A percentile compares a stretch with the other conserved stretches of the same genome.
Evolutionary conservation across 2,888 invertebrate genomes (phyloP).

Genomic region (Lasioglossum villosulum): DNA sequence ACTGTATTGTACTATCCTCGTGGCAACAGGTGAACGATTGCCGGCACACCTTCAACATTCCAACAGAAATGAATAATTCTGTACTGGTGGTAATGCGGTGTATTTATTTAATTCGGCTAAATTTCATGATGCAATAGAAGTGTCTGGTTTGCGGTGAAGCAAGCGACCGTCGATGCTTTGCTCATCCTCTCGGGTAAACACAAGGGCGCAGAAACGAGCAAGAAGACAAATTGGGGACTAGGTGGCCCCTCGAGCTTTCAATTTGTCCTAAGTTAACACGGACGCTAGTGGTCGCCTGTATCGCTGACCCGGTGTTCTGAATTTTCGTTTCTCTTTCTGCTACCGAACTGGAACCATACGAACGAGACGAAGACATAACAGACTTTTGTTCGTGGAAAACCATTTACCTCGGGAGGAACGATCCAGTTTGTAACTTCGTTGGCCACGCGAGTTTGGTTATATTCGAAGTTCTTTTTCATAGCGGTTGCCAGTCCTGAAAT

Average conservation of each 20-base stretch:
- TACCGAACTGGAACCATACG: conserved; percentile 21
- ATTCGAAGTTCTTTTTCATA: conserved; percentile 5
- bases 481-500: background rate
- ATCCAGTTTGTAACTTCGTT: conserved; percentile 57
- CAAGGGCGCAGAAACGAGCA: conserved; percentile 45
- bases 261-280: conserved; percentile 75
- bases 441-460: conserved; percentile 21
- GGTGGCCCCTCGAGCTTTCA: conserved; percentile 68
- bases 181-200: conserved; percentile 42
- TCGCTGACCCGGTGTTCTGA: conserved; percentile 41
- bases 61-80: background rate
- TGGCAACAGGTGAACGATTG: background rate
- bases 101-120: background rate
- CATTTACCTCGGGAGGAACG: conserved; percentile 27
- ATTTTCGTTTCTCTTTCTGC: conserved; percentile 60
- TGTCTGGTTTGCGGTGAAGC: conserved; percentile 23
- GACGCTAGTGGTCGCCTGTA: conserved; percentile 39
- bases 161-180: conserved; percentile 38
- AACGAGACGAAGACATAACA: conserved; percentile 1
- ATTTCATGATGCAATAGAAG: conserved; percentile 19
- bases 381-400: conserved; percentile 23
- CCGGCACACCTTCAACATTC: background rate
- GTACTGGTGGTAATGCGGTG: background rate
- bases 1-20: background rate
- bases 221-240: conserved; percentile 70